A percentile compares a stretch with the other conserved stretches of the same genome.
Evolutionary conservation across 2,113 vertebrate genomes (phyloP).

Genomic region (Hemibagrus wyckioides): DNA sequence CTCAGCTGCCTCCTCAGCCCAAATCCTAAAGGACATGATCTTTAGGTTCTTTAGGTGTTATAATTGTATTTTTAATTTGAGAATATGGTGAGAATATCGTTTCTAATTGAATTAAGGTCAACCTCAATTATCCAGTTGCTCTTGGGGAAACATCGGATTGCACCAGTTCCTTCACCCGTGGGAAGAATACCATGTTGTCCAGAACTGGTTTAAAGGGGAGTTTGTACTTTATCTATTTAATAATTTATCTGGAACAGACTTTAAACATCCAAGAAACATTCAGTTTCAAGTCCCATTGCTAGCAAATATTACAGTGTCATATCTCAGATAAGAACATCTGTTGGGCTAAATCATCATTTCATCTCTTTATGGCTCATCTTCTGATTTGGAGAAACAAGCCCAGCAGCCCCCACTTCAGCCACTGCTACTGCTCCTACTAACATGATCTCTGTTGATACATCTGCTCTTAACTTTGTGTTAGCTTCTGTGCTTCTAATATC

Average conservation of each 20-base stretch:
- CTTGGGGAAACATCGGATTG: not conserved
- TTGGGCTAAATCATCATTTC: not conserved
- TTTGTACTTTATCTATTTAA: not conserved
- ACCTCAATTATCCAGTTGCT: not conserved
- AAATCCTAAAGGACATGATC: not conserved
- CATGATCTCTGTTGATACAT: conserved; percentile 6
- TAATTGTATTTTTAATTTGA: not conserved
- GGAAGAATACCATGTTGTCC: not conserved
- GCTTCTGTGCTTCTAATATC: not conserved
- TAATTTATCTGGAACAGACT: not conserved
- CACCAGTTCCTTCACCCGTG: not conserved
- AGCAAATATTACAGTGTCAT: not conserved
- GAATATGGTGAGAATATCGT: not conserved
- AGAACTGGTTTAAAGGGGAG: not conserved
- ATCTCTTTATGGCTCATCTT: not conserved
- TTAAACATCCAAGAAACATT: not conserved
- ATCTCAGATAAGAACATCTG: not conserved
- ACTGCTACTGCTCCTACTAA: not conserved
- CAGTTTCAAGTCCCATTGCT: not conserved
- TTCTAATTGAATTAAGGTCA: not conserved
- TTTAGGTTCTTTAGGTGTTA: not conserved
- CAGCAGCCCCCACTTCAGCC: conserved; percentile 8
- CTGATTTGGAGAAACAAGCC: not conserved
- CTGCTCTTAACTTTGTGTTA: conserved; percentile 13
- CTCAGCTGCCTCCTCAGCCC: not conserved